Percentiles rank a stretch among this genome's conserved stretches.
Conservation (phyloP, 2,113 vertebrate species). For the Ciconia stormi region DNA sequence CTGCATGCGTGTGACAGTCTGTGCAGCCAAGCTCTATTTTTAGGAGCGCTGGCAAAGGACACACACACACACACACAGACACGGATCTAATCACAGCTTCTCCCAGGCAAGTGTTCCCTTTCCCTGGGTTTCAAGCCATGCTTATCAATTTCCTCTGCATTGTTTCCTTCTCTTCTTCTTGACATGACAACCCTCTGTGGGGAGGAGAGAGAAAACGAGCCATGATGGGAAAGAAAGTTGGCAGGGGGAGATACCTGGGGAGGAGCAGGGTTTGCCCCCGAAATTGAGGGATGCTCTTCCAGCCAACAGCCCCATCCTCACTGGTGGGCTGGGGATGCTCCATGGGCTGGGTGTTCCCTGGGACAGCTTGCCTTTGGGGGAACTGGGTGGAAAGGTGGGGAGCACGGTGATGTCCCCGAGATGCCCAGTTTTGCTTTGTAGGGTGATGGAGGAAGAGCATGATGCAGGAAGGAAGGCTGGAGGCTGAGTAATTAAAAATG, state of each 20-base stretch:
- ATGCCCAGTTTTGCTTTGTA: not conserved
- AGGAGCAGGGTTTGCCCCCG: not conserved
- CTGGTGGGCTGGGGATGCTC: not conserved
- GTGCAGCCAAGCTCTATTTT: conserved; percentile 60
- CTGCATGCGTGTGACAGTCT: conserved; percentile 46
- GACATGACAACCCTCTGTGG: not conserved
- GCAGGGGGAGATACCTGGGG: not conserved
- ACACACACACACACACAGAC: not conserved
- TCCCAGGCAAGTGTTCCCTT: conserved; percentile 12
- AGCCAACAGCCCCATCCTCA: not conserved
- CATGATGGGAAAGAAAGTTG: not conserved
- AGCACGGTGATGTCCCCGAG: not conserved
- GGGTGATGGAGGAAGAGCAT: not conserved
- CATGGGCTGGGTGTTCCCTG: not conserved
- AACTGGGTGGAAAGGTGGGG: not conserved
- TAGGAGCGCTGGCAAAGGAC: conserved; percentile 21
- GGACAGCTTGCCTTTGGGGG: not conserved
- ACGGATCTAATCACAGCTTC: conserved; percentile 25
- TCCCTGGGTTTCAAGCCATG: conserved; percentile 4
- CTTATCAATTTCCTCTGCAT: conserved; percentile 30
- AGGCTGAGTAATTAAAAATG: not conserved
- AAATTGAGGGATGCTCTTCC: not conserved
- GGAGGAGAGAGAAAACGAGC: not conserved
- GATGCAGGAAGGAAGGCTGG: not conserved
- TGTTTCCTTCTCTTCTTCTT: conserved; percentile 9